Base-by-base conservation (phyloP, 2,797 vertebrate genomes). In the Sarcoramphus papa region DNA sequence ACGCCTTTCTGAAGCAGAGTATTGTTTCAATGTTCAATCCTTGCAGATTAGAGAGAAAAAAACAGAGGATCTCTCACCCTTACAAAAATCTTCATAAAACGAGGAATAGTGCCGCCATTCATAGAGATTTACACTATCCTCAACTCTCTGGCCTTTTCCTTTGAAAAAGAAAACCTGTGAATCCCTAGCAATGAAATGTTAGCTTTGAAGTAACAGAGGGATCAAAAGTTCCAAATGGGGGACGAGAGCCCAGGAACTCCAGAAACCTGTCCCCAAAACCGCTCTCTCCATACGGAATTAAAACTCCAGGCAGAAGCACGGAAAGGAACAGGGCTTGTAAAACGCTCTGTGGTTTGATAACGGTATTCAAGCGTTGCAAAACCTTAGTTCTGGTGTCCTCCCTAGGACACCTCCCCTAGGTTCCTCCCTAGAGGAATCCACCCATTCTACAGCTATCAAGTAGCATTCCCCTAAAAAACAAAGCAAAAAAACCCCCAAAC, bases 231-330 rank as follows among this genome's bases (percentile, higher is more conserved):
- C 64, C 40, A 28, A 73, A 33, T 1, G 6, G 8, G 37, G 13
- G 4, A 54, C 16, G 41, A 84, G 30, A 84, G 28, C 8, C 47
- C 53, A 79, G 31, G 41, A 91, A n/a, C 41, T 51, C 70, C 28
- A 41, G 19, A 75, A 78, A 75, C 2, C 14, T 1, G 0, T 16
- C 15, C 33, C 47, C 21, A 35, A 63, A 79, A 43, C 33, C 0
- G 1, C 7, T 22, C n/a, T 30, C n/a, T 50, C n/a, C 14, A 23
- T 1, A 27, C 0, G 1, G 69, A 76, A 72, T 53, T 33, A 51
- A 45, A 64, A 68, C 19, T 24, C 62, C 14, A 47, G 3, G 13
- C 2, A 18, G 1, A 67, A 45, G 12, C 20, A 27, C 1, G 5
- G 63, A 56, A 59, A 88, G 37, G 37, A 73, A 31, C 0, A 40